Percentiles rank a stretch among this genome's conserved stretches.
Evolutionary conservation across 1,140 invertebrate species (phyloP).

Genomic region (Euwallacea similis): DNA sequence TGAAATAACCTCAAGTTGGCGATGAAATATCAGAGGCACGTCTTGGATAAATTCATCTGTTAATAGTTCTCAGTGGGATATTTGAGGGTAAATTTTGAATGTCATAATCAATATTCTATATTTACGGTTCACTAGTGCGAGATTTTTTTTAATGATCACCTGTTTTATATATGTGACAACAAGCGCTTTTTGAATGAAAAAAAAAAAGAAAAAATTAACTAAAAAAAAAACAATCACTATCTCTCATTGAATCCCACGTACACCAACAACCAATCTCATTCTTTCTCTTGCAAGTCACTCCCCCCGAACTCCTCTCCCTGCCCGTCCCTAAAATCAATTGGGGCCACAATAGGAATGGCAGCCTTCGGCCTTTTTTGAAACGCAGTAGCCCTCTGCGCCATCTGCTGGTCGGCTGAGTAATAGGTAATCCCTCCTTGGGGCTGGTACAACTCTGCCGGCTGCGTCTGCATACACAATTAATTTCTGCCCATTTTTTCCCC

Average conservation of each 20-base stretch:
- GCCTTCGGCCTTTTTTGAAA: slow-evolving; percentile 50
- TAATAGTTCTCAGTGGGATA: no score
- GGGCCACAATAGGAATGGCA: slow-evolving; percentile 52
- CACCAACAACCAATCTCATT: slow-evolving; percentile 30
- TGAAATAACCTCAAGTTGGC: no score
- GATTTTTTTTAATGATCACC: no score
- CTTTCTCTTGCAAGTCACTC: not conserved
- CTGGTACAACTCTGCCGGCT: slow-evolving; percentile 52
- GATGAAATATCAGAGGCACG: no score
- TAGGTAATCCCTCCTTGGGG: slow-evolving; percentile 53
- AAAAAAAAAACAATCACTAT: slow-evolving; percentile 12
- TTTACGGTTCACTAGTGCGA: no score
- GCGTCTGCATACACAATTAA: slow-evolving; percentile 43
- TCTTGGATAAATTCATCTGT: no score
- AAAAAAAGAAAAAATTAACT: not conserved
- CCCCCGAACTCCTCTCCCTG: slow-evolving; percentile 17
- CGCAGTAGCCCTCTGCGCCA: slow-evolving; percentile 45
- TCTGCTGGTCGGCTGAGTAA: slow-evolving; percentile 53
- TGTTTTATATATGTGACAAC: no score
- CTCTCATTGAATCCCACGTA: slow-evolving; percentile 21
- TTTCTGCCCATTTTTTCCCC: not conserved
- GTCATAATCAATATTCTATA: no score
- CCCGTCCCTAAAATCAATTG: slow-evolving; percentile 44
- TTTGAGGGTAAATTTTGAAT: no score
- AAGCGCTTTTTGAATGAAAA: not conserved